Evolutionary conservation across 2,888 invertebrate genomes (phyloP).

Genomic region (Meteorus colon): DNA sequence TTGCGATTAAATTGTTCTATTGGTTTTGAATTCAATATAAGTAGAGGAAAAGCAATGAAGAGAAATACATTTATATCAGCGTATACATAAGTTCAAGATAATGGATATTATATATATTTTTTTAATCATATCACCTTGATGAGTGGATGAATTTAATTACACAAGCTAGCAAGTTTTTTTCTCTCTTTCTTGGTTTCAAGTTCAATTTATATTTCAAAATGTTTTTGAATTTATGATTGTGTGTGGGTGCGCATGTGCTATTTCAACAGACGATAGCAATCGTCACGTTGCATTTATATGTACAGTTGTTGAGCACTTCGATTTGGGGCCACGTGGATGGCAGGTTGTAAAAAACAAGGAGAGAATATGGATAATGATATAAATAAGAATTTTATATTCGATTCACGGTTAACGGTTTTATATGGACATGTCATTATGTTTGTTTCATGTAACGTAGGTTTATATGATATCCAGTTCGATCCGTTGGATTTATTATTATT

Average conservation of each 20-base stretch:
- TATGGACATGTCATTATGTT: background rate
- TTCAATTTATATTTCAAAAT: background rate
- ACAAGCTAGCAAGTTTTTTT: background rate
- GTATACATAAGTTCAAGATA: background rate
- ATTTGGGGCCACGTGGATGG: constrained; percentile 5
- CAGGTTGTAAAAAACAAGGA: background rate
- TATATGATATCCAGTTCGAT: constrained; percentile 19
- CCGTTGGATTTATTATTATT: background rate
- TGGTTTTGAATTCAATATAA: background rate
- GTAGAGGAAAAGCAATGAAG: background rate
- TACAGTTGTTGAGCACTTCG: background rate
- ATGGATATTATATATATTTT: background rate
- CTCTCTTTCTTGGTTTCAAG: background rate
- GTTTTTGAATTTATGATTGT: background rate
- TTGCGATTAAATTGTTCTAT: background rate
- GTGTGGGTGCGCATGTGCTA: background rate
- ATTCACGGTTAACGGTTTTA: background rate
- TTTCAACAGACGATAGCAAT: too few relatives aligned
- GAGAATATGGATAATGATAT: background rate
- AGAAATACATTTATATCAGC: background rate
- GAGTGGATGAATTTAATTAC: background rate
- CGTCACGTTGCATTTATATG: background rate
- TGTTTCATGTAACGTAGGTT: background rate
- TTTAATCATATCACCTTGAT: background rate
- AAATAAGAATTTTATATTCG: too few relatives aligned